Percentiles rank a stretch among this genome's conserved stretches.
phyloP scores from a whole-genome alignment of 1,140 invertebrate species.

The Micrasema minimum region DNA sequence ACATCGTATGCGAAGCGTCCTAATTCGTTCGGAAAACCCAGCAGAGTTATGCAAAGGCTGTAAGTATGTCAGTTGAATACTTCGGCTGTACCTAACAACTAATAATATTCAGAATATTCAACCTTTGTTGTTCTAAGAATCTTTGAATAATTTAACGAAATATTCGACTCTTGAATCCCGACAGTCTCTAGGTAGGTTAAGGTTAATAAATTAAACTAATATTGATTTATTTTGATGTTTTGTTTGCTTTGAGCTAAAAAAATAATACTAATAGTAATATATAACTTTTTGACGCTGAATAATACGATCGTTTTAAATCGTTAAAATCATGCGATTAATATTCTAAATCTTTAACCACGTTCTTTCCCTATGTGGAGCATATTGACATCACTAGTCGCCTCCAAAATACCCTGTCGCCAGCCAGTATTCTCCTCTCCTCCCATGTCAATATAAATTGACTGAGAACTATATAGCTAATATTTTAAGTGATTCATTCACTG shows the following conservation, averaged over 20 bases:
- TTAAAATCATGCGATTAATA: no score
- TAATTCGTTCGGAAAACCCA: slow-evolving; percentile 43
- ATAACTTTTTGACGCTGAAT: background rate
- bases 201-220: background rate
- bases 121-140: slow-evolving; percentile 12
- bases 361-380: no score
- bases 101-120: background rate
- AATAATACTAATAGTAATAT: background rate
- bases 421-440: no score
- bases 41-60: slow-evolving; percentile 39
- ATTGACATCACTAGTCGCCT: no score
- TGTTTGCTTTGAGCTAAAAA: no score
- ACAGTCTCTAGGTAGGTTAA: background rate
- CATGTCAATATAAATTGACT: no score
- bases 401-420: no score
- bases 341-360: no score
- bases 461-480: no score
- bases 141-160: no score
- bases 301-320: no score
- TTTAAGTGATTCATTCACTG: no score
- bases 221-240: background rate
- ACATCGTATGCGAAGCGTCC: slow-evolving; percentile 15
- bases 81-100: background rate
- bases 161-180: background rate
- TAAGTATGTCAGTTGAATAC: slow-evolving; percentile 37